These are phyloP conservation scores for Pyxicephalus adspersus DNA, from an alignment of 2,113 vertebrate species.

Conservation along the genomic window DNA sequence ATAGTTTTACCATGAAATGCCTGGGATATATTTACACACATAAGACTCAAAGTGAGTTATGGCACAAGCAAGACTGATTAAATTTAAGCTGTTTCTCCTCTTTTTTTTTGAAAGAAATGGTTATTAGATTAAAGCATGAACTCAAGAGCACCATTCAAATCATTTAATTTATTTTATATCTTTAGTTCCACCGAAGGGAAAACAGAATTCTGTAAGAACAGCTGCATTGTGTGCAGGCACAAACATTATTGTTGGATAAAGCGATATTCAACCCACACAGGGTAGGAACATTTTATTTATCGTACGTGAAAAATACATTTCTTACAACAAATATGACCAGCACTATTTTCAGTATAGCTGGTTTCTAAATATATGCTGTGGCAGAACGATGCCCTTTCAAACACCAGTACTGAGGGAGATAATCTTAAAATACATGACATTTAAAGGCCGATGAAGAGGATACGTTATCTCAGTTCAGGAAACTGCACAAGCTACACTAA, in stretches of 20 bases:
- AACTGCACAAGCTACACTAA: not conserved
- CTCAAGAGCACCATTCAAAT: constrained; percentile 13
- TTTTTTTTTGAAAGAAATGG: not conserved
- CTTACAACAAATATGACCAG: constrained; percentile 2
- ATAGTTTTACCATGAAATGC: constrained; percentile 27
- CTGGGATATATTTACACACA: constrained; percentile 24
- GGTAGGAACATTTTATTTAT: not conserved
- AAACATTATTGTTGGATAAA: not conserved
- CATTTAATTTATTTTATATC: constrained; percentile 17
- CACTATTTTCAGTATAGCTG: not conserved
- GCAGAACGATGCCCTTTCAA: constrained; percentile 12
- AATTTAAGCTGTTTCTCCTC: constrained; percentile 10
- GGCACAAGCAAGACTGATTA: constrained; percentile 24
- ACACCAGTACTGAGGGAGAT: constrained; percentile 19
- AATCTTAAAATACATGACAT: constrained; percentile 39
- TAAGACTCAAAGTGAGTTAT: constrained; percentile 30
- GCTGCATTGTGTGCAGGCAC: not conserved
- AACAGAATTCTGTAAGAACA: not conserved
- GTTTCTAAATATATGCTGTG: constrained; percentile 21
- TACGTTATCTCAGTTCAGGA: constrained; percentile 22
- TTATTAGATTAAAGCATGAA: constrained; percentile 42
- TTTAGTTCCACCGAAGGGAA: not conserved
- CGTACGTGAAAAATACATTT: not conserved
- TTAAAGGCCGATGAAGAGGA: constrained; percentile 23
- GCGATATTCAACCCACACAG: not conserved